Evolutionary conservation across 2,797 vertebrate species (phyloP), one percentile per base, ranked within the genome.

Genomic region (Danio kyathit): DNA sequence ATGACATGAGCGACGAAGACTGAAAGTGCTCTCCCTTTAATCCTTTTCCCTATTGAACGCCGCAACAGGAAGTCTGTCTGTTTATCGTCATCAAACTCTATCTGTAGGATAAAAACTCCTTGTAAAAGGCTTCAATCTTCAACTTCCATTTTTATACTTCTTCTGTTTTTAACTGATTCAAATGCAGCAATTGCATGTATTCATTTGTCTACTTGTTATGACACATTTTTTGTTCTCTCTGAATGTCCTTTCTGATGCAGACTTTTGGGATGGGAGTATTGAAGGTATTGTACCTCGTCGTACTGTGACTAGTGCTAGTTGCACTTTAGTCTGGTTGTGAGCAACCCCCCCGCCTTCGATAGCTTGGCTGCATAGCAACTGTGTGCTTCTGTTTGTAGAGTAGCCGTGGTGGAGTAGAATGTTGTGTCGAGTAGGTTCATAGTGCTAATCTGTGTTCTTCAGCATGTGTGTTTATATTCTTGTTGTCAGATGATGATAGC

Each of bases 251-350:
- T 94, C 92, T 90, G 93, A 92, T 93, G 93, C 93, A 95, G 93
- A 94, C 94, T 92, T 92, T 93, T 93, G 91, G 93, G 92, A 94
- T 93, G 92, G 94, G 91, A 91, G 93, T 93, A 91, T 92, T 91
- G 91, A 94, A 95, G 94, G 94, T 95, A 94, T 90, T 92, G 94
- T 94, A 95, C 92, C 90, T 84, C 86, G 85, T 82, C 87, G 79
- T 84, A 75, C 74, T 82, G 80, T 85, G 83, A 85, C 79, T 74
- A 85, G 86, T 75, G 83, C 83, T 86, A 83, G 85, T 70, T 83
- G 83, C 81, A 81, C 79, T 80, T 82, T 87, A 81, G 89, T 90
- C 88, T 90, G 90, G 91, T 80, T 65, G 91, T 92, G 89, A 92
- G 93, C 93, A 60, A 61, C 13, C 61, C 57, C 29, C 44, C 43